A percentile compares a stretch with the other conserved stretches of the same genome.
These are phyloP conservation scores for Sebastes umbrosus DNA, from an alignment of 2,797 vertebrate genomes.

Conservation along the genomic window DNA sequence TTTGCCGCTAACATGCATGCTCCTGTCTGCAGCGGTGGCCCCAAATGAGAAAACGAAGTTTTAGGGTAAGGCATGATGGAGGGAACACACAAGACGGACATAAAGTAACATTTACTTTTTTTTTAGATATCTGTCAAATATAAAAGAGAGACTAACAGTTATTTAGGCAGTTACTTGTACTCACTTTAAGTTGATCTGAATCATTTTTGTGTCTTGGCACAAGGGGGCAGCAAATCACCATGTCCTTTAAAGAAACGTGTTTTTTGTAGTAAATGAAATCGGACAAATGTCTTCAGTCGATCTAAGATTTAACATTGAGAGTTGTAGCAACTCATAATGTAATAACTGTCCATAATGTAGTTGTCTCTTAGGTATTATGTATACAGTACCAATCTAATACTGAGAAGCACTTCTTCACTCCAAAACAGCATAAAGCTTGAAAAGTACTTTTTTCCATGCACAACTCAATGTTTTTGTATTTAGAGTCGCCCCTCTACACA, in stretches of 20 bases:
- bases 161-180: constrained; percentile 10
- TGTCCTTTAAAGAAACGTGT: not conserved
- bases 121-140: not conserved
- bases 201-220: constrained; percentile 68
- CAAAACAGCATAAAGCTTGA: too few relatives aligned
- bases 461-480: not conserved
- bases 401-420: not conserved
- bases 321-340: too few relatives aligned
- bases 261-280: not conserved
- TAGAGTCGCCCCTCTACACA: not conserved
- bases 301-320: not conserved
- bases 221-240: constrained; percentile 87
- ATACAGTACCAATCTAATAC: not conserved
- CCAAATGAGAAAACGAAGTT: constrained; percentile 80
- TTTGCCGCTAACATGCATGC: constrained; percentile 66
- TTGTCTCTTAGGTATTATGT: not conserved
- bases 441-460: not conserved
- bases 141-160: not conserved
- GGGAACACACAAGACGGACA: constrained; percentile 14
- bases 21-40: constrained; percentile 83
- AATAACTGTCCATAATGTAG: too few relatives aligned
- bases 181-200: not conserved
- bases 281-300: not conserved
- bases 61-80: constrained; percentile 73
- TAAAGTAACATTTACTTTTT: not conserved